Base-by-base conservation (phyloP, 2,888 invertebrate species). In the Ryuthela nishihirai region DNA sequence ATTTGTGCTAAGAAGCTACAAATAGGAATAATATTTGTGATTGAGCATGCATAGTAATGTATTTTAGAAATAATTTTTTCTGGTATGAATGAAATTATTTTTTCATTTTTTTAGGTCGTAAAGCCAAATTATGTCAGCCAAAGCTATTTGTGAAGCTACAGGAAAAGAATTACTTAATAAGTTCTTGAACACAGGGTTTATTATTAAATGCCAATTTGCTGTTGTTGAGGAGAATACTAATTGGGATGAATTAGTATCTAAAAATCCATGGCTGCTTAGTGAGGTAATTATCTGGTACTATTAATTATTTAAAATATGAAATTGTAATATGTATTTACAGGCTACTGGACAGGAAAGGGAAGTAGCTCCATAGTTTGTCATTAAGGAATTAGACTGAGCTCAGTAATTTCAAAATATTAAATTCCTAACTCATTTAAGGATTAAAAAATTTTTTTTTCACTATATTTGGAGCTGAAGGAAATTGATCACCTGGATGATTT, bases 51-150 rank as follows among this genome's bases (percentile, higher is more conserved):
- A n/a, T n/a, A n/a, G n/a, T n/a, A n/a, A n/a, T n/a, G n/a, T n/a
- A n/a, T n/a, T n/a, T n/a, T n/a, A n/a, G n/a, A n/a, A n/a, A n/a
- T n/a, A n/a, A n/a, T n/a, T n/a, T n/a, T n/a, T n/a, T n/a, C n/a
- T n/a, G n/a, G n/a, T n/a, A n/a, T n/a, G n/a, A n/a, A n/a, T n/a
- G n/a, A n/a, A n/a, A n/a, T n/a, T n/a, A n/a, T n/a, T n/a, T n/a
- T n/a, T n/a, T n/a, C n/a, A n/a, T n/a, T n/a, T n/a, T n/a, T n/a
- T n/a, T n/a, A n/a, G n/a, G n/a, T n/a, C n/a, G n/a, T n/a, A n/a
- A n/a, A n/a, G n/a, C n/a, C n/a, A n/a, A n/a, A n/a, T n/a, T n/a
- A 97, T 97, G 97, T 92, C 97, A 67, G 95, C 97, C 47, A 97
- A 95, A 80, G 95, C 95, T 54, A 92, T 97, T 71, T 82, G 87